A percentile compares a stretch with the other conserved stretches of the same genome.
Conservation (phyloP, 2,797 vertebrate genomes). For the Brachyalestes nurse region DNA sequence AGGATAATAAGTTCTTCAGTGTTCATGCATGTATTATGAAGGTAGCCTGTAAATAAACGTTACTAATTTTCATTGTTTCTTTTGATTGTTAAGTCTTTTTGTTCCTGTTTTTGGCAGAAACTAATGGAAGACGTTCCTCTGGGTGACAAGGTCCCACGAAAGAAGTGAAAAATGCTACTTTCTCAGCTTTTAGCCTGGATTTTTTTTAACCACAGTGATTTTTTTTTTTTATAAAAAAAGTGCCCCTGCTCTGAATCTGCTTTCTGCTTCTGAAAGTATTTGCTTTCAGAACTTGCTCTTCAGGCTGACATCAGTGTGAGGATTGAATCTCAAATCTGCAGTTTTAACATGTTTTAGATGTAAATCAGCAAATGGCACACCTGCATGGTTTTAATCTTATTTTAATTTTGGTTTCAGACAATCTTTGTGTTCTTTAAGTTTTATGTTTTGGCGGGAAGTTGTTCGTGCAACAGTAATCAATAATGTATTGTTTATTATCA, state of each 20-base stretch:
- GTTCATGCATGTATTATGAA: background rate
- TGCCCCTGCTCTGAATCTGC: background rate
- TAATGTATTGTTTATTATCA: background rate
- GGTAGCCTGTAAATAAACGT: background rate
- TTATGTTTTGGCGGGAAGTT: background rate
- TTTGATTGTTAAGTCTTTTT: background rate
- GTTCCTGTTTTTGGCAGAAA: constrained; percentile 66
- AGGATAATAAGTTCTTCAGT: no score
- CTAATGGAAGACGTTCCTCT: constrained; percentile 77
- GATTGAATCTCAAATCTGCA: background rate
- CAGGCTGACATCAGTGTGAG: background rate
- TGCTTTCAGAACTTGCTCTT: background rate
- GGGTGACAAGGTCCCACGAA: constrained; percentile 80
- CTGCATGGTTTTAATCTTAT: constrained; percentile 6
- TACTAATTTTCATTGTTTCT: background rate
- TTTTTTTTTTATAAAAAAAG: no score
- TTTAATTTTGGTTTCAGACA: constrained; percentile 9
- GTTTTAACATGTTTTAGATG: constrained; percentile 29
- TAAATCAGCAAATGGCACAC: constrained; percentile 29
- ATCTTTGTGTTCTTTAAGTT: constrained; percentile 1
- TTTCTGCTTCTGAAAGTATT: no score
- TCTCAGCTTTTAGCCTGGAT: background rate
- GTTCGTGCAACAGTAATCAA: no score
- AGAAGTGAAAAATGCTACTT: constrained; percentile 63
- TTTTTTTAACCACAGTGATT: background rate